phyloP scores from a whole-genome alignment of 2,797 vertebrate species.

The Molothrus aeneus region DNA sequence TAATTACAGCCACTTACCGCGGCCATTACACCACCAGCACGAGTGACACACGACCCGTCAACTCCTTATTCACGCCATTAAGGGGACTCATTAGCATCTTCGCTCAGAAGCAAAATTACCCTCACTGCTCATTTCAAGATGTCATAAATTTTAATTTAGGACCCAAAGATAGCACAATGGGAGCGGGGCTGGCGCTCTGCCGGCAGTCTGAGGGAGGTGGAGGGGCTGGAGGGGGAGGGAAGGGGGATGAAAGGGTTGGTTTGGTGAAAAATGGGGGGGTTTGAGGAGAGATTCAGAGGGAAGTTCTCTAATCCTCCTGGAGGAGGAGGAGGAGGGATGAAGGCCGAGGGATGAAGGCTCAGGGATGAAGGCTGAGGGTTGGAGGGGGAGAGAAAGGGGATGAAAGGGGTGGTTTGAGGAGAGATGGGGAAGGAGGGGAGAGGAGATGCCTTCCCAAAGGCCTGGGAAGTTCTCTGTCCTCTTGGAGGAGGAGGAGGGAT shows the following conservation, averaged over 20 bases:
- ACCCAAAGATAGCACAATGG: conserved; percentile 98
- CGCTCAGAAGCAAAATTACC: conserved; percentile 99
- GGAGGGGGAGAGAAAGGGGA: neutral
- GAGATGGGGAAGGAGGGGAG: too few relatives aligned
- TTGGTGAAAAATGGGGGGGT: conserved; percentile 11
- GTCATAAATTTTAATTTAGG: conserved; percentile 99
- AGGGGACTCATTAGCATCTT: conserved; percentile 99
- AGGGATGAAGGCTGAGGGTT: neutral
- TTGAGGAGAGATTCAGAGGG: neutral
- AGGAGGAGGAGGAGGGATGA: neutral
- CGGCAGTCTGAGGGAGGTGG: conserved; percentile 25
- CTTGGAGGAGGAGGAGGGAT: neutral
- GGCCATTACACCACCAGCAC: conserved; percentile 97
- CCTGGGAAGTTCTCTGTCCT: too few relatives aligned
- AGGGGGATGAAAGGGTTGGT: conserved; percentile 20
- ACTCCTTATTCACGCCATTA: conserved; percentile 98
- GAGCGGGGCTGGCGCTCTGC: conserved; percentile 52
- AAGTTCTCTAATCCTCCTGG: neutral
- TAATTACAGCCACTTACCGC: conserved; percentile 99
- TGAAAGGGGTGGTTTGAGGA: too few relatives aligned
- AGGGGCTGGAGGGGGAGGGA: neutral
- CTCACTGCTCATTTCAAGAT: conserved; percentile 99
- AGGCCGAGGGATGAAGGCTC: neutral
- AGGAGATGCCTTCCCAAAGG: too few relatives aligned
- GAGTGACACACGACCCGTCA: conserved; percentile 99